A percentile compares a stretch with the other conserved stretches of the same genome.
These are phyloP conservation scores for Cryptosula pallasiana DNA, from an alignment of 2,888 invertebrate genomes.

Conservation along the genomic window DNA sequence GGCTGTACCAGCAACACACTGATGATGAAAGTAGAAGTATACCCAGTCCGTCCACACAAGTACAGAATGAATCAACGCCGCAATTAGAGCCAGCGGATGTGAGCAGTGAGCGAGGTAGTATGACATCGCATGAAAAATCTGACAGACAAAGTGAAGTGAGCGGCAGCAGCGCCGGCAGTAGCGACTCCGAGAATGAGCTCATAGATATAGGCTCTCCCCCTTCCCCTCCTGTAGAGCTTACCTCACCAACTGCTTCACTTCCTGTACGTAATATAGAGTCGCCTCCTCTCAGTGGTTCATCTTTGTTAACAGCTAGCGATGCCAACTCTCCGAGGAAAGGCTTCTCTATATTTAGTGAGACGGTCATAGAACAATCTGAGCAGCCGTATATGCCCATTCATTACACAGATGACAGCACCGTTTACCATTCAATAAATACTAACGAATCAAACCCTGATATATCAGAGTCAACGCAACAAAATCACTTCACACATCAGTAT, in stretches of 20 bases:
- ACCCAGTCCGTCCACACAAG: neutral
- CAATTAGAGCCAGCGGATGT: neutral
- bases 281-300: neutral
- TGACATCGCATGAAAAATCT: neutral
- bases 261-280: neutral
- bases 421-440: neutral
- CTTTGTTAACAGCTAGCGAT: neutral
- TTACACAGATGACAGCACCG: neutral
- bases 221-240: neutral
- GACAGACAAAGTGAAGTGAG: neutral
- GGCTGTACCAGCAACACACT: neutral
- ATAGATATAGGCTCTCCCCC: conserved; percentile 17
- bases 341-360: conserved; percentile 16
- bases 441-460: neutral
- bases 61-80: neutral
- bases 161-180: neutral
- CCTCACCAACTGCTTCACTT: neutral
- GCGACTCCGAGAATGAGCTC: conserved; percentile 1
- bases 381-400: neutral
- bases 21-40: neutral
- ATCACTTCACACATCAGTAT: neutral
- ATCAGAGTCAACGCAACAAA: neutral
- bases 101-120: neutral
- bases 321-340: conserved; percentile 8
- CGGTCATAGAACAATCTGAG: conserved; percentile 16